phyloP scores from a whole-genome alignment of 2,888 invertebrate species.

The Petrolisthes manimaculis region DNA sequence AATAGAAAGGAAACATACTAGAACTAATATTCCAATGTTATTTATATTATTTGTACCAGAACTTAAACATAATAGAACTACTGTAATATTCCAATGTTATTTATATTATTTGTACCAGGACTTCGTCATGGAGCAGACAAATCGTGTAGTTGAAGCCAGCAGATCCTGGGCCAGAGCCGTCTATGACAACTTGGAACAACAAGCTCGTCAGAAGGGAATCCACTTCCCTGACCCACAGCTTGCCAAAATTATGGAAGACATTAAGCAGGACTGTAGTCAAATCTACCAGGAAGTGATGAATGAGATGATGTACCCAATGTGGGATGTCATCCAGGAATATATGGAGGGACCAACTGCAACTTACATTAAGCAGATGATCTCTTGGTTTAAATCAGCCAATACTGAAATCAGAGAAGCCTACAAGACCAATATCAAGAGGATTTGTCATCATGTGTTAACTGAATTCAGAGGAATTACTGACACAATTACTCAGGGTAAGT shows the following conservation, averaged over 20 bases:
- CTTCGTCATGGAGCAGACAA: not conserved
- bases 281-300: slow-evolving; percentile 4
- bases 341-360: not conserved
- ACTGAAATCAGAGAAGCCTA: not conserved
- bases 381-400: no score
- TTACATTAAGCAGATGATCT: not conserved
- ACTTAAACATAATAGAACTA: no score
- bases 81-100: no score
- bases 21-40: no score
- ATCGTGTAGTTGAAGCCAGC: not conserved
- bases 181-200: not conserved
- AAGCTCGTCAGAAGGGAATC: not conserved
- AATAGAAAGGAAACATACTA: no score
- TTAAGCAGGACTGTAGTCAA: not conserved
- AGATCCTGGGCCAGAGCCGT: not conserved
- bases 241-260: not conserved
- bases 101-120: not conserved
- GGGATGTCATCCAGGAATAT: not conserved
- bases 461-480: no score
- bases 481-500: no score
- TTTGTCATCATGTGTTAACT: not conserved
- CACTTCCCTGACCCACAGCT: slow-evolving; percentile 2
- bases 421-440: not conserved
- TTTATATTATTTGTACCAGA: no score
- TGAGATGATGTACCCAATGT: not conserved